Evolutionary conservation across 2,113 vertebrate species (phyloP), one percentile per base, ranked within the genome.

Genomic region (Lepidiolamprologus cunningtoni): DNA sequence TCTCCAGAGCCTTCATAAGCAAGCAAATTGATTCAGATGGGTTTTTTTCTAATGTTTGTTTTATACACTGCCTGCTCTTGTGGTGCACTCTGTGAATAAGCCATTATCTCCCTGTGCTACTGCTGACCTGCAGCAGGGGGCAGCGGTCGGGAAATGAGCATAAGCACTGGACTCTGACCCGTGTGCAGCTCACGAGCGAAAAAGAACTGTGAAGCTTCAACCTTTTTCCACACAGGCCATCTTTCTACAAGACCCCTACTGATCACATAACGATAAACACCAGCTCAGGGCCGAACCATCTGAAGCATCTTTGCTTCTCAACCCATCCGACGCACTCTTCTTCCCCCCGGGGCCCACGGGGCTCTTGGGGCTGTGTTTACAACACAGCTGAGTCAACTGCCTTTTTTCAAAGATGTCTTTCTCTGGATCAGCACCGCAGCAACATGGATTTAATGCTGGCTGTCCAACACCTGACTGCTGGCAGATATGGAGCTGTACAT

Each of bases 101-200:
- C 68, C 86, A 26, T 55, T 63, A 50, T 83, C 53, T 81, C 71
- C 82, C 40, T 93, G 94, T 89, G 83, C 45, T 94, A 87, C 93
- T 92, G 86, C 81, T 71, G 84, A 33, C 57, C 87, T 91, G 85
- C 93, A 94, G 93, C 89, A 96, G 95, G 92, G 93, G 94, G 95
- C 94, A 94, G 86, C 50, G 40, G 83, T 92, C 57, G 84, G 82
- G 84, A 89, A 50, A 91, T 85, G 81, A 89, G 84, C 61, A 86
- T 61, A 68, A 45, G 31, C 23, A 33, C 28, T 88, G 90, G 92
- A 94, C 92, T 93, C 86, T 95, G 92, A 94, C 92, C 92, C 79
- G 80, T 84, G 28, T 84, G 71, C 45, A 66, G 76, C 79, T 79
- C 52, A 91, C 88, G 80, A 87, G 52, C 33, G 14, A 83, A 76